These are phyloP conservation scores for Notechis scutatus DNA, from an alignment of 2,113 vertebrate species.

Conservation along the genomic window DNA sequence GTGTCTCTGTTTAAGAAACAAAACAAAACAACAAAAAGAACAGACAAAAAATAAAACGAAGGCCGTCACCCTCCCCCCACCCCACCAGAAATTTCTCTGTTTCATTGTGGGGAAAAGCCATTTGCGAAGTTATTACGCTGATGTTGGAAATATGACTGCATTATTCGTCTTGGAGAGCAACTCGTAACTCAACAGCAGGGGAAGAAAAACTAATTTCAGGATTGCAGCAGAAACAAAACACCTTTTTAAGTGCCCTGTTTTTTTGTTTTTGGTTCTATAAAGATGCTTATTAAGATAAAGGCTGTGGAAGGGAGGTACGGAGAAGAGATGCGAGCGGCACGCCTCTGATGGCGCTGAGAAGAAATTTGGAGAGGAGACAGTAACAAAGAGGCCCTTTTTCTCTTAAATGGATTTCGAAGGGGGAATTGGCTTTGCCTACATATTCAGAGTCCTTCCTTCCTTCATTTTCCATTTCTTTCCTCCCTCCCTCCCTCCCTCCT, in stretches of 20 bases:
- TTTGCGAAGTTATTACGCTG: conserved; percentile 55
- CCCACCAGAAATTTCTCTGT: conserved; percentile 29
- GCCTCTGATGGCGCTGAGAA: background rate
- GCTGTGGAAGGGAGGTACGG: conserved; percentile 3
- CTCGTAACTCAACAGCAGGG: conserved; percentile 25
- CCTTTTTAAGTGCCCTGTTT: conserved; percentile 43
- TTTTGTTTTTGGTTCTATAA: background rate
- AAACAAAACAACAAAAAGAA: conserved; percentile 4
- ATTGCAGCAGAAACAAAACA: conserved; percentile 66
- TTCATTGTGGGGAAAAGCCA: conserved; percentile 54
- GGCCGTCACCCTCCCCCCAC: too few relatives aligned
- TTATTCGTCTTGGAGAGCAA: conserved; percentile 45
- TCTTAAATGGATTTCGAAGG: background rate
- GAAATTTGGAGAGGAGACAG: rapidly evolving
- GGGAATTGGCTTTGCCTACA: background rate
- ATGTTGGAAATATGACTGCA: conserved; percentile 55
- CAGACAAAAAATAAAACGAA: background rate
- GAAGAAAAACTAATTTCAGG: conserved; percentile 68
- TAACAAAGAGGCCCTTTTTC: conserved; percentile 45
- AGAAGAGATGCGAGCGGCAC: background rate
- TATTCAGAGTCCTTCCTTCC: background rate
- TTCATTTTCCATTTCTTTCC: too few relatives aligned
- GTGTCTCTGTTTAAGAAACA: conserved; percentile 32
- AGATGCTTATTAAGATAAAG: conserved; percentile 65
- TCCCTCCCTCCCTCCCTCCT: too few relatives aligned